Conservation (phyloP, 1,140 invertebrate species). For the Phthorimaea operculella region DNA sequence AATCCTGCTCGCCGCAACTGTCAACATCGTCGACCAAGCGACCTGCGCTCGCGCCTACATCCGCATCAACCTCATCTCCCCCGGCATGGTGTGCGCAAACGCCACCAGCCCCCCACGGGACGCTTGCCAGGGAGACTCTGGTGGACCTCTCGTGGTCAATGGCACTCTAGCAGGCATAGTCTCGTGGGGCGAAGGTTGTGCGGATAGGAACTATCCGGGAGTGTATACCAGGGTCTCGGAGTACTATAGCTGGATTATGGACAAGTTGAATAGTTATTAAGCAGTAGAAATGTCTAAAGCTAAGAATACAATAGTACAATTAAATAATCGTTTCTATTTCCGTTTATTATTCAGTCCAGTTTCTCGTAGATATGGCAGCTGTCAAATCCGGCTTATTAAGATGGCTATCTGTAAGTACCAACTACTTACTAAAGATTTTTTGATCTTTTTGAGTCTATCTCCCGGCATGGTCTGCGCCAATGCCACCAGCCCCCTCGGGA, state of each 20-base stretch:
- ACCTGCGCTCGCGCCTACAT: constrained; percentile 41
- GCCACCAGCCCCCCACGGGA: constrained; percentile 54
- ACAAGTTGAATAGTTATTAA: neutral
- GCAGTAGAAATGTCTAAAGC: neutral
- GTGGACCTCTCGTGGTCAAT: constrained; percentile 70
- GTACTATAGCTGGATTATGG: constrained; percentile 44
- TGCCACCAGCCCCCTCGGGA: constrained; percentile 54
- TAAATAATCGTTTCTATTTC: too few species aligned
- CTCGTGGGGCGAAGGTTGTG: constrained; percentile 80
- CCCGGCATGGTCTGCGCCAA: constrained; percentile 54
- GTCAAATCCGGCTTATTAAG: too few species aligned
- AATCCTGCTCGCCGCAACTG: constrained; percentile 37
- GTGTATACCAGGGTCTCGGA: constrained; percentile 80
- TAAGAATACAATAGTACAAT: too few species aligned
- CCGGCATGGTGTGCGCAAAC: constrained; percentile 57
- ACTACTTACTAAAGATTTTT: too few species aligned
- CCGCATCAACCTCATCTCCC: constrained; percentile 31
- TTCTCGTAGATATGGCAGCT: too few species aligned
- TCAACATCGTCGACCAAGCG: constrained; percentile 36
- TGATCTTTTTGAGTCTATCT: too few species aligned
- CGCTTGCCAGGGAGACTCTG: constrained; percentile 75
- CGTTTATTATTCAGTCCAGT: too few species aligned
- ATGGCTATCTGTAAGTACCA: too few species aligned
- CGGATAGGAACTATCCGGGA: constrained; percentile 74
- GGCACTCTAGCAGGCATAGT: constrained; percentile 72